These are phyloP conservation scores for Suillia variegata DNA, from an alignment of 2,888 invertebrate species.

Conservation along the genomic window DNA sequence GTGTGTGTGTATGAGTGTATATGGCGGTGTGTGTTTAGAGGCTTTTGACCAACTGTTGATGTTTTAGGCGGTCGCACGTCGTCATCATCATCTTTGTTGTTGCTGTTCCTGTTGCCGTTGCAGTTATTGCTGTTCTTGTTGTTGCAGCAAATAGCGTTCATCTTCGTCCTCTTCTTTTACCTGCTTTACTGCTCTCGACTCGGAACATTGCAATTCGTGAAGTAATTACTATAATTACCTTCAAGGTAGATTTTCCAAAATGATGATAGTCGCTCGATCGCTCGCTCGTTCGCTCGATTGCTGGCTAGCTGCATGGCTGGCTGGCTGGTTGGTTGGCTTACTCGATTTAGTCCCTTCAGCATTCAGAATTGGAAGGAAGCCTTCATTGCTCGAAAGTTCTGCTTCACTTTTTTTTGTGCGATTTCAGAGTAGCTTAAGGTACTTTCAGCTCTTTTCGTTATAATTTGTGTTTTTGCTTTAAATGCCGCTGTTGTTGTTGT, in stretches of 20 bases:
- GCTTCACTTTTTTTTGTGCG: too few species aligned
- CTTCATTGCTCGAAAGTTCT: too few species aligned
- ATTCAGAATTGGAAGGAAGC: too few species aligned
- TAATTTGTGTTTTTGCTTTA: constrained; percentile 16
- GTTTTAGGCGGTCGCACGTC: constrained; percentile 55
- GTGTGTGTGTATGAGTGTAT: constrained; percentile 13
- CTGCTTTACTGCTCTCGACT: constrained; percentile 8
- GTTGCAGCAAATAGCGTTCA: constrained; percentile 20
- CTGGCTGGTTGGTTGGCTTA: too few species aligned
- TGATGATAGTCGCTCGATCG: constrained; percentile 40
- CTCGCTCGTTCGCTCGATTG: constrained; percentile 26
- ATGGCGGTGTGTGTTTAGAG: constrained; percentile 4
- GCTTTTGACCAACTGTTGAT: constrained; percentile 49
- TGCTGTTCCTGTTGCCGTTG: constrained; percentile 11
- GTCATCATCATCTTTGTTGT: constrained; percentile 29
- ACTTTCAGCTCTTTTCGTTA: not conserved
- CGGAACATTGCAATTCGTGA: constrained; percentile 54
- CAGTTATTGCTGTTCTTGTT: constrained; percentile 14
- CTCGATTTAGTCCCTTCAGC: too few species aligned
- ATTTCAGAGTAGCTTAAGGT: too few species aligned
- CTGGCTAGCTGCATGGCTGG: too few species aligned
- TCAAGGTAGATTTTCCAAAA: constrained; percentile 60
- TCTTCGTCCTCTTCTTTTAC: constrained; percentile 4
- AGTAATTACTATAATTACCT: constrained; percentile 61
- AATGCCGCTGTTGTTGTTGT: constrained; percentile 5